phyloP scores from a whole-genome alignment of 2,797 vertebrate species.

The Harpagifer antarcticus region DNA sequence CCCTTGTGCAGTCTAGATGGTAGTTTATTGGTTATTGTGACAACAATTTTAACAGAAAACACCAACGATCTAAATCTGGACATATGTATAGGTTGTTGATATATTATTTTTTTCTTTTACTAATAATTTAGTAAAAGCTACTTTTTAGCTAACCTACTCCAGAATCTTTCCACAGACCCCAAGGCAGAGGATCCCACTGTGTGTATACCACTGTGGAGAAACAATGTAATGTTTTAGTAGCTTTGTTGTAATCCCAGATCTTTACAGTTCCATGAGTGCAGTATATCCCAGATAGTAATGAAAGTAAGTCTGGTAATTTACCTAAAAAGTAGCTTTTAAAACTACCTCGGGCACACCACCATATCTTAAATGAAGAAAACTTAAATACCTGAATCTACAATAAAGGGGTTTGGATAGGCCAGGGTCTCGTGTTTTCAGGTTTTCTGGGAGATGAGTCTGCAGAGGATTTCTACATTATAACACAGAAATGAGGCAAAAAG shows the following conservation, averaged over 20 bases:
- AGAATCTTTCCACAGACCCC: too few relatives aligned
- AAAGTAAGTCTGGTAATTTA: background rate
- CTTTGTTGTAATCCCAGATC: background rate
- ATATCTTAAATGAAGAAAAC: background rate
- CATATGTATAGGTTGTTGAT: too few relatives aligned
- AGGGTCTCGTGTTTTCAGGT: constrained; percentile 1
- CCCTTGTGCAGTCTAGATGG: too few relatives aligned
- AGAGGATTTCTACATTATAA: background rate
- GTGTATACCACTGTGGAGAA: background rate
- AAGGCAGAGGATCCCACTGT: background rate
- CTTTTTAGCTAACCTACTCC: too few relatives aligned
- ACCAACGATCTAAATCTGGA: too few relatives aligned
- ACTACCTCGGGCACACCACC: background rate
- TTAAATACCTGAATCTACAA: background rate
- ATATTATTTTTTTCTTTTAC: too few relatives aligned
- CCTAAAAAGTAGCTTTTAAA: background rate
- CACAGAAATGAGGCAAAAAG: constrained; percentile 45
- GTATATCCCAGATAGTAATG: too few relatives aligned
- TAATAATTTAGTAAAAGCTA: too few relatives aligned
- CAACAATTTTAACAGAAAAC: too few relatives aligned
- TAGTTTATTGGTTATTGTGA: too few relatives aligned
- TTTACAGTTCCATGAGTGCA: background rate
- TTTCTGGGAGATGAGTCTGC: constrained; percentile 27
- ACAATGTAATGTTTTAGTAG: background rate
- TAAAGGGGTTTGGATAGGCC: background rate